Evolutionary conservation across 1,140 invertebrate genomes (phyloP).

Genomic region (Fopius arisanus): DNA sequence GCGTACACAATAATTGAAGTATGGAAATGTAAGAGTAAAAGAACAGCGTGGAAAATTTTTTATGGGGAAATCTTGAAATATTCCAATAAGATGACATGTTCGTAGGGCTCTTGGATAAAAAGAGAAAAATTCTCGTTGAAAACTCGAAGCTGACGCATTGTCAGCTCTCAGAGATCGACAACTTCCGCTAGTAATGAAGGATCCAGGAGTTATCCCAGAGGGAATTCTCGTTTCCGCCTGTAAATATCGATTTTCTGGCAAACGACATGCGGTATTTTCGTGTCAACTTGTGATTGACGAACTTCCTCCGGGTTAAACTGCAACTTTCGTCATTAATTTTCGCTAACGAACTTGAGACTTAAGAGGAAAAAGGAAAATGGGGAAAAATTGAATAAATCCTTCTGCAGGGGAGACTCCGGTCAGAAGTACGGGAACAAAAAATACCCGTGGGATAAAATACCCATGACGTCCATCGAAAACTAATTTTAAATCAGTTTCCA

Average conservation of each 20-base stretch:
- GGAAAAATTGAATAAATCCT: not conserved
- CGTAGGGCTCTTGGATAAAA: not conserved
- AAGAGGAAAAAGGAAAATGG: not conserved
- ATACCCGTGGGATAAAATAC: too few relatives aligned
- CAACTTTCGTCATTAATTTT: constrained; percentile 6
- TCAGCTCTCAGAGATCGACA: not conserved
- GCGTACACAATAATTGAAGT: too few relatives aligned
- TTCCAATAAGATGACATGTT: too few relatives aligned
- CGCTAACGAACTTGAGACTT: not conserved
- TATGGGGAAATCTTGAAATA: too few relatives aligned
- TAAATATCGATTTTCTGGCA: not conserved
- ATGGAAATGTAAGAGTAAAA: too few relatives aligned
- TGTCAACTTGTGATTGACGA: not conserved
- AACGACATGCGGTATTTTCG: not conserved
- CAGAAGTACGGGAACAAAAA: too few relatives aligned
- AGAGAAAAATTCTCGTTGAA: not conserved
- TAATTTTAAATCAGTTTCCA: too few relatives aligned
- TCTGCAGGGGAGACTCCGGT: not conserved
- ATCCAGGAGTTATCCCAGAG: not conserved
- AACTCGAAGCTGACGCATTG: not conserved
- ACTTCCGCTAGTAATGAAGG: not conserved
- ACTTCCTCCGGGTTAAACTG: not conserved
- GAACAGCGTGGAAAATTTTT: too few relatives aligned
- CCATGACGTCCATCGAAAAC: too few relatives aligned
- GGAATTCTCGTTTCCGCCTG: not conserved